Base-by-base conservation (phyloP, 2,888 invertebrate species). In the Phragmatobia fuliginosa region DNA sequence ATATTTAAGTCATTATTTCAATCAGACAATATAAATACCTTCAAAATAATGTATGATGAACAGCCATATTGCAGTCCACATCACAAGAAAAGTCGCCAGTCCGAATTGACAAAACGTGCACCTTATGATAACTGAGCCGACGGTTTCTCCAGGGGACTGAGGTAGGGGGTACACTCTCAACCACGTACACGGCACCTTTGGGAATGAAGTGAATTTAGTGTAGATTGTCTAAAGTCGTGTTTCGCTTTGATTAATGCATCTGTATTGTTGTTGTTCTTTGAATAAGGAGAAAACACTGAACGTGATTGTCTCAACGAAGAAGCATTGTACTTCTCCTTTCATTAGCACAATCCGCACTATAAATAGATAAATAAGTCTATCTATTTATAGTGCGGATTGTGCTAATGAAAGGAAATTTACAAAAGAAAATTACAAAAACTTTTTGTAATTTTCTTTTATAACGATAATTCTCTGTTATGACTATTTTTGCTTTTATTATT, bases 21-120 rank as follows among this genome's bases (percentile, higher is more conserved):
- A n/a, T n/a, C n/a, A n/a, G n/a, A n/a, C n/a, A n/a, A n/a, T n/a
- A n/a, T n/a, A n/a, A n/a, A n/a, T 91, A 96, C 96, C 96, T 95
- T 97, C 97, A 73, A 96, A 96, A 31, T 94, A 92, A 75, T 96
- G 95, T 86, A 97, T 97, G 0, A 96, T 92, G 28, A 96, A 95
- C 1, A 97, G 96, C 81, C 97, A 97, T 18, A 96, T 83, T 21
- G 96, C 79, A 0, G 97, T 96, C 97, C 97, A 97, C 16, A 96
- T 83, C 1, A 96, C 84, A 52, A 97, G 91, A 41, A 96, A 90
- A 70, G 96, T 88, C 0, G 95, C 93, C 31, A 97, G 85, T 28
- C 97, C 97, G 74, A 96, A 84, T 83, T 96, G 96, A 75, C 96
- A 96, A 64, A 96, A 85, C 25, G 95, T 76, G 87, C 95, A 96